phyloP scores from a whole-genome alignment of 2,113 vertebrate genomes.

The Polypterus bichir region DNA sequence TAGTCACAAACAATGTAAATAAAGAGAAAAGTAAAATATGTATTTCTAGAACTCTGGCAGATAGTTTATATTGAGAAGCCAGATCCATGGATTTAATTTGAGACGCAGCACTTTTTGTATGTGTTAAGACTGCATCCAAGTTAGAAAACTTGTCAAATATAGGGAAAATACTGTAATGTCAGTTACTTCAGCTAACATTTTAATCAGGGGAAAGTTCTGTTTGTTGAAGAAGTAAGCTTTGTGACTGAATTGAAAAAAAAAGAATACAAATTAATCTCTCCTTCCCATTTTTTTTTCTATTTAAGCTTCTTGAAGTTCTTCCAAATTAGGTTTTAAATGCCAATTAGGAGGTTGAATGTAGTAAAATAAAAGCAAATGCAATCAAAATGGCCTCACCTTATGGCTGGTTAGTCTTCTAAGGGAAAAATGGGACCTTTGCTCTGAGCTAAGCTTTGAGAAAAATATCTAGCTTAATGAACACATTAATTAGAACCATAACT shows the following conservation, averaged over 20 bases:
- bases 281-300: constrained; percentile 50
- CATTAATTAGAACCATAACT: constrained; percentile 99
- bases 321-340: constrained; percentile 99
- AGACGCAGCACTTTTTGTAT: too few relatives aligned
- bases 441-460: constrained; percentile 96
- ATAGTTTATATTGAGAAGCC: too few relatives aligned
- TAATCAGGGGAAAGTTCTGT: constrained; percentile 16
- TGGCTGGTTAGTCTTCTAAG: constrained; percentile 97
- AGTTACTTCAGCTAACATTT: too few relatives aligned
- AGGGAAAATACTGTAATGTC: too few relatives aligned
- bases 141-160: too few relatives aligned
- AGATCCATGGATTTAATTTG: too few relatives aligned
- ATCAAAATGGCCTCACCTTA: constrained; percentile 97
- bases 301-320: constrained; percentile 95
- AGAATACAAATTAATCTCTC: constrained; percentile 23
- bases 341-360: constrained; percentile 99
- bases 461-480: constrained; percentile 99
- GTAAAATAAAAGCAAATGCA: constrained; percentile 98
- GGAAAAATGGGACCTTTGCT: constrained; percentile 93
- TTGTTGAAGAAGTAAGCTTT: constrained; percentile 12
- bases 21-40: too few relatives aligned
- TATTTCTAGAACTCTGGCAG: too few relatives aligned
- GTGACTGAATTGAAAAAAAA: constrained; percentile 20
- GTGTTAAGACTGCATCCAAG: too few relatives aligned
- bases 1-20: too few relatives aligned